Evolutionary conservation across 1,140 invertebrate species (phyloP), one percentile per base, ranked within the genome.

Genomic region (Plutomurus gul): DNA sequence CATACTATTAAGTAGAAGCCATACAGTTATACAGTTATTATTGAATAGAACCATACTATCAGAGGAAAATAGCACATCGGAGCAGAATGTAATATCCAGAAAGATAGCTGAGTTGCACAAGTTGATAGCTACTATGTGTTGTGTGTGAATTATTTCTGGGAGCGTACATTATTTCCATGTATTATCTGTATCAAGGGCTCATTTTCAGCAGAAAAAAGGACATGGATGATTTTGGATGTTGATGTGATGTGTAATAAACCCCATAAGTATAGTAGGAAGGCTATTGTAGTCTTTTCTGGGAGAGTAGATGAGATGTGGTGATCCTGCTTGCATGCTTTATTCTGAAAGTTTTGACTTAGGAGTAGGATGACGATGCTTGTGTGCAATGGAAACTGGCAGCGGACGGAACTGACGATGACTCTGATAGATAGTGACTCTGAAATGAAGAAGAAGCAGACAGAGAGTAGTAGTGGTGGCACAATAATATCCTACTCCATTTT

Each of bases 381-480:
- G 56, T 33, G 36, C 13, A 65, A 65, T 65, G 56, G 56, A 65
- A 33, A n/a, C 27, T 65, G 56, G 56, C 30, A 33, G 36, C 56
- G 56, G 56, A 65, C 56, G 56, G 56, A 65, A 65, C 56, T 65
- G 56, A 27, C 30, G 56, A 65, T 65, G 56, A 65, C 56, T 65
- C 56, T 65, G 30, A 65, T 65, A 65, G 56, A 65, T 65, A 65
- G 27, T 65, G 56, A 33, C n/a, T 25, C 56, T 65, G 13, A 22
- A 51, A 7, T 51, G 47, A 6, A 25, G 18, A 22, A 22, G 11
- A 51, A 51, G 13, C 47, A 22, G 18, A 51, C 47, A 51, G n/a
- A 18, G n/a, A 16, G n/a, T 5, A 22, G 18, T n/a, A 10, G 47
- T 1, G 18, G 25, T 51, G 47, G 1, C 7, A 25, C 47, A 51